Conservation (phyloP, 1,140 invertebrate genomes). For the Zaprionus taronus region DNA sequence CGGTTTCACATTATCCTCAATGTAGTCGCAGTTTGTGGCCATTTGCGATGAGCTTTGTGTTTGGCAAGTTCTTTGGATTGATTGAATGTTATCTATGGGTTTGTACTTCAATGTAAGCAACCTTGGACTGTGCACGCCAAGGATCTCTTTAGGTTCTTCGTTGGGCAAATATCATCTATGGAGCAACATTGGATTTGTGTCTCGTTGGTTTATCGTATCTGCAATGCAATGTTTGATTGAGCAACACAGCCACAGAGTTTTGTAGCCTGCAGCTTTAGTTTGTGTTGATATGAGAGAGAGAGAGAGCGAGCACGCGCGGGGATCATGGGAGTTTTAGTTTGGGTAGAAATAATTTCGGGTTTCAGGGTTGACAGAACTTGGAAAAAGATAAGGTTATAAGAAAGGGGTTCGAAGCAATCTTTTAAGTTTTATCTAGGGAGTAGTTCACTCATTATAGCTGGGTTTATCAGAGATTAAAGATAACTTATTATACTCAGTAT, state of each 20-base stretch:
- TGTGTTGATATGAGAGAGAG: slow-evolving; percentile 69
- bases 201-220: slow-evolving; percentile 47
- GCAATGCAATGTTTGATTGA: slow-evolving; percentile 46
- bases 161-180: slow-evolving; percentile 62
- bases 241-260: not conserved
- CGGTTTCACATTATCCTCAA: slow-evolving; percentile 69
- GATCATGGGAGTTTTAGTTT: not conserved
- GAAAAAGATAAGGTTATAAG: too few relatives aligned
- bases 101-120: not conserved
- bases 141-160: slow-evolving; percentile 8
- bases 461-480: not conserved
- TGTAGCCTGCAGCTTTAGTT: slow-evolving; percentile 42
- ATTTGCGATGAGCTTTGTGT: slow-evolving; percentile 50
- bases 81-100: not conserved
- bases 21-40: slow-evolving; percentile 76
- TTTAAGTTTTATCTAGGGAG: too few relatives aligned
- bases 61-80: slow-evolving; percentile 37
- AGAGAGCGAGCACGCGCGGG: not conserved
- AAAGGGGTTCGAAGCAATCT: too few relatives aligned
- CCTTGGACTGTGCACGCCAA: not conserved
- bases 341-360: too few relatives aligned
- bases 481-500: not conserved
- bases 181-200: slow-evolving; percentile 72
- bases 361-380: too few relatives aligned
- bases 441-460: too few relatives aligned